Evolutionary conservation across 2,113 vertebrate genomes (phyloP).

Genomic region (Crotalus viridis): DNA sequence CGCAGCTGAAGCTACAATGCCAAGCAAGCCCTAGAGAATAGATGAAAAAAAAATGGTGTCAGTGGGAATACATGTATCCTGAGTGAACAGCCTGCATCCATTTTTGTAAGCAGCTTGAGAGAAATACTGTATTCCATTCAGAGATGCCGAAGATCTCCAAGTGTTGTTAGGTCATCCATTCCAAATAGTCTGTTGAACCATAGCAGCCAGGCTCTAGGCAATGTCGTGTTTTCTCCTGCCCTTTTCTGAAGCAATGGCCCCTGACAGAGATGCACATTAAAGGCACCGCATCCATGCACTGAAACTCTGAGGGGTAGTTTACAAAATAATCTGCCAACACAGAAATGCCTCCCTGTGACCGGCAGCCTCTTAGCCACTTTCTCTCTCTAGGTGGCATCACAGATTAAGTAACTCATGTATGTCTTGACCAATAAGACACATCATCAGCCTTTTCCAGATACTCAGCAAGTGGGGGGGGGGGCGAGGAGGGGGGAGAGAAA

Average conservation of each 20-base stretch:
- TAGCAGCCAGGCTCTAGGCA: not conserved
- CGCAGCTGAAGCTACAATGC: not conserved
- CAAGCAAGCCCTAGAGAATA: not conserved
- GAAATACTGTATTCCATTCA: not conserved
- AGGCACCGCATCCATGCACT: accelerated
- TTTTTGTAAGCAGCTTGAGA: not conserved
- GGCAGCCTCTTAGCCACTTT: not conserved
- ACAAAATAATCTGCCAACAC: not conserved
- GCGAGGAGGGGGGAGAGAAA: constrained; percentile 31
- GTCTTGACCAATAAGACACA: not conserved
- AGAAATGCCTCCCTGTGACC: not conserved
- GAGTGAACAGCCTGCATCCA: not conserved
- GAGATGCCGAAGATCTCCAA: constrained; percentile 20
- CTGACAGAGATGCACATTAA: not conserved
- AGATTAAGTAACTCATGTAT: constrained; percentile 7
- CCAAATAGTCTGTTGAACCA: not conserved
- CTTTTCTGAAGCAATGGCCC: not conserved
- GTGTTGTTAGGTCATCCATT: not conserved
- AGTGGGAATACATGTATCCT: not conserved
- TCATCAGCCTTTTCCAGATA: constrained; percentile 8
- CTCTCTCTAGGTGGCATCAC: not conserved
- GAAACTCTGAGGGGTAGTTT: constrained; percentile 6
- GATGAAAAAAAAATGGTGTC: not conserved
- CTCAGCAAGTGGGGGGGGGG: not conserved
- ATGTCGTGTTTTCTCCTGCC: not conserved